These are phyloP conservation scores for Dendrolimus punctatus DNA, from an alignment of 1,140 invertebrate species.

Conservation along the genomic window DNA sequence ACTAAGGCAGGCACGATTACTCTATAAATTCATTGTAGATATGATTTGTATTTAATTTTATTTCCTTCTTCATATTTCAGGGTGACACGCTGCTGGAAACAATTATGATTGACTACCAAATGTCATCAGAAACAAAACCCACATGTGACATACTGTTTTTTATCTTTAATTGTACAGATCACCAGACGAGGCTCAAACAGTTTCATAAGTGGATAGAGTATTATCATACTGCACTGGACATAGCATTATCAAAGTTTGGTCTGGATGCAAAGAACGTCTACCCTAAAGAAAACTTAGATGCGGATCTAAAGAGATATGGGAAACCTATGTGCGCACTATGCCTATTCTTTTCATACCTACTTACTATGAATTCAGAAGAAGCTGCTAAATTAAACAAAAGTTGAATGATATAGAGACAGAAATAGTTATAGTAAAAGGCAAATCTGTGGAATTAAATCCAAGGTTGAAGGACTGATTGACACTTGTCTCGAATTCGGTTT, in stretches of 20 bases:
- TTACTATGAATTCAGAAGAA: slow-evolving; percentile 1
- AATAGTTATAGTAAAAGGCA: too few species aligned
- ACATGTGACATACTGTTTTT: slow-evolving; percentile 14
- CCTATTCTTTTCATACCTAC: not conserved
- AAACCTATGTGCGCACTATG: slow-evolving; percentile 1
- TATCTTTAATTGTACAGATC: slow-evolving; percentile 21
- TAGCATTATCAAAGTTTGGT: slow-evolving; percentile 10
- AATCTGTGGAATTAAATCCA: too few species aligned
- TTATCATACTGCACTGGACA: slow-evolving; percentile 16
- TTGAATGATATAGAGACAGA: too few species aligned
- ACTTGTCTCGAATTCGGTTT: too few species aligned
- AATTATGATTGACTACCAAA: slow-evolving; percentile 28
- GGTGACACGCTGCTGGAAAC: slow-evolving; percentile 11
- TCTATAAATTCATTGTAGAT: too few species aligned
- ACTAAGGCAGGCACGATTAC: too few species aligned
- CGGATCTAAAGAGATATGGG: slow-evolving; percentile 14
- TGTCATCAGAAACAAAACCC: slow-evolving; percentile 7
- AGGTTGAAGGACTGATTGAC: too few species aligned
- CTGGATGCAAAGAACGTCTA: slow-evolving; percentile 17
- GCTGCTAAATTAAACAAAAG: not conserved
- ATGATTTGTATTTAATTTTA: too few species aligned
- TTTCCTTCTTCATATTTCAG: slow-evolving; percentile 9
- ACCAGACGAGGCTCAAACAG: slow-evolving; percentile 10
- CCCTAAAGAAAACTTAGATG: slow-evolving; percentile 14
- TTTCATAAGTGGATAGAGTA: slow-evolving; percentile 19